phyloP scores from a whole-genome alignment of 1,140 invertebrate species.

The Zaprionus ornatus region DNA sequence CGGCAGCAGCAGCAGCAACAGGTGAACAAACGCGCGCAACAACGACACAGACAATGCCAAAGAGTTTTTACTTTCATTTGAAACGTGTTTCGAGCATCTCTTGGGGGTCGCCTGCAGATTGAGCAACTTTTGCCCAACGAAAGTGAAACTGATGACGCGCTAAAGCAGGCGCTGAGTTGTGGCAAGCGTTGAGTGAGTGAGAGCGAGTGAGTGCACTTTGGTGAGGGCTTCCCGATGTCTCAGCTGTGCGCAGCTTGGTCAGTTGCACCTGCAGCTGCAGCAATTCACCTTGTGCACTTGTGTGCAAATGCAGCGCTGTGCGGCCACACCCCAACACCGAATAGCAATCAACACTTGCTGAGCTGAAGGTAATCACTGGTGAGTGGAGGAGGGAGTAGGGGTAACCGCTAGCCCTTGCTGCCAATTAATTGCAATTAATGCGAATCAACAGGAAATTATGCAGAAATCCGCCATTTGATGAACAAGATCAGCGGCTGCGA shows the following conservation, averaged over 20 bases:
- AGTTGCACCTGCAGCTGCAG: slow-evolving; percentile 30
- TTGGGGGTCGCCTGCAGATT: slow-evolving; percentile 55
- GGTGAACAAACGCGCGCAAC: slow-evolving; percentile 69
- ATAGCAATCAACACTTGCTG: slow-evolving; percentile 72
- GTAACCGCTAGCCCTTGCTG: slow-evolving; percentile 53
- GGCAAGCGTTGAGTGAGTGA: slow-evolving; percentile 32
- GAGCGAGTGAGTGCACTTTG: slow-evolving; percentile 2
- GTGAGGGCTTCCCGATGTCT: not conserved
- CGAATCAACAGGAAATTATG: slow-evolving; percentile 60
- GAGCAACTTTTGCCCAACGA: slow-evolving; percentile 74
- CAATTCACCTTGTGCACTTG: slow-evolving; percentile 24
- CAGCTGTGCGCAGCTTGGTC: not conserved
- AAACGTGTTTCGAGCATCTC: slow-evolving; percentile 69
- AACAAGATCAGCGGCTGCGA: slow-evolving; percentile 61
- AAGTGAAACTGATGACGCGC: slow-evolving; percentile 70
- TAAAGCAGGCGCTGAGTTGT: slow-evolving; percentile 37
- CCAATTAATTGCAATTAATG: slow-evolving; percentile 76
- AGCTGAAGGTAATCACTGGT: not conserved
- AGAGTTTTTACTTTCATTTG: slow-evolving; percentile 81
- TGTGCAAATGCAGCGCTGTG: slow-evolving; percentile 59
- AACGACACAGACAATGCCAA: slow-evolving; percentile 64
- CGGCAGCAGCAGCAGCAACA: slow-evolving; percentile 37
- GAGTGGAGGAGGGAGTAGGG: not conserved
- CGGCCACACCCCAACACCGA: slow-evolving; percentile 67
- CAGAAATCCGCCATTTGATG: slow-evolving; percentile 60